These are phyloP conservation scores for Crotalus helleri DNA, from an alignment of 2,113 vertebrate species.

Conservation along the genomic window DNA sequence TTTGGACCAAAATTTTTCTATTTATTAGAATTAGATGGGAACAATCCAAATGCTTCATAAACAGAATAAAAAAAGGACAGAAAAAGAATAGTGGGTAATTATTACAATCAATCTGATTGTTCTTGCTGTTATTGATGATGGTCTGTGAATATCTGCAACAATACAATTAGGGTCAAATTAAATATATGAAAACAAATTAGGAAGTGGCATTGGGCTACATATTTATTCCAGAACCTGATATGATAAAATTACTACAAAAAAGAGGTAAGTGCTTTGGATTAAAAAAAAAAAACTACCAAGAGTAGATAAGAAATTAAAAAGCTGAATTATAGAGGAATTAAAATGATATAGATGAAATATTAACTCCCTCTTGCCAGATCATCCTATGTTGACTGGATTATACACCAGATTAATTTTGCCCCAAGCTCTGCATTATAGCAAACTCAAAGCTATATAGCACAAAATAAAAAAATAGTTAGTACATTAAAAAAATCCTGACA, in stretches of 20 bases:
- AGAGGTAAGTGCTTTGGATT: conserved; percentile 15
- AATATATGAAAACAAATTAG: conserved; percentile 23
- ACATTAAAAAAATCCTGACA: conserved; percentile 38
- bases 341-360: conserved; percentile 16
- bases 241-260: conserved; percentile 7
- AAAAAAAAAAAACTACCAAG: conserved; percentile 36
- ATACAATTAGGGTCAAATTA: conserved; percentile 46
- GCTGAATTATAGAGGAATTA: conserved; percentile 13
- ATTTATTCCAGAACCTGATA: background rate
- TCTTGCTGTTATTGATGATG: background rate
- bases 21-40: background rate
- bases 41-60: background rate
- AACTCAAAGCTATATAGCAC: conserved; percentile 52
- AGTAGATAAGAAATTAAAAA: background rate
- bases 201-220: background rate
- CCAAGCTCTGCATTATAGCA: conserved; percentile 36
- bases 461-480: conserved; percentile 53
- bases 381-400: conserved; percentile 10
- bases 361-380: accelerated
- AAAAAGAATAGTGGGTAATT: conserved; percentile 13
- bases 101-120: conserved; percentile 50
- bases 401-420: conserved; percentile 16
- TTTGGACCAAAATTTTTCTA: background rate
- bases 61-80: background rate
- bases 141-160: conserved; percentile 60